These are phyloP conservation scores for Antheraea pernyi DNA, from an alignment of 1,140 invertebrate species.

Conservation along the genomic window DNA sequence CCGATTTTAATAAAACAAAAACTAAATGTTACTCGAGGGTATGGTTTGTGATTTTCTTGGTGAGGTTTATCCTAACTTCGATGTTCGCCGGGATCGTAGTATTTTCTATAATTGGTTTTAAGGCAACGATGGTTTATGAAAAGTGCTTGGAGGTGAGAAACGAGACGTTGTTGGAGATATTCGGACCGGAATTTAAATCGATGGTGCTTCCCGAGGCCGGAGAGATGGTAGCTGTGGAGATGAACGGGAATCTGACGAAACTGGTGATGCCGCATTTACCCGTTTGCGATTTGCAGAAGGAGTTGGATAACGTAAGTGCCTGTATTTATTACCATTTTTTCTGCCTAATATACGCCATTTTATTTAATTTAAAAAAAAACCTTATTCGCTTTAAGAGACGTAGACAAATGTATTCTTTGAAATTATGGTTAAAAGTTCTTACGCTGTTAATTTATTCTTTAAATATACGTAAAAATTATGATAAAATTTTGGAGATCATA, in stretches of 20 bases:
- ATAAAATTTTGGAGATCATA: too few species aligned
- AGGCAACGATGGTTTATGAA: slow-evolving; percentile 91
- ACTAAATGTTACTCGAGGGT: too few species aligned
- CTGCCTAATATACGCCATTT: too few species aligned
- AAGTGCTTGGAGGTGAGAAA: slow-evolving; percentile 85
- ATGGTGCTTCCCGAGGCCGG: slow-evolving; percentile 78
- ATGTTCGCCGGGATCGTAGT: slow-evolving; percentile 99
- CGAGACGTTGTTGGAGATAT: slow-evolving; percentile 79
- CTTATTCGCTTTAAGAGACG: too few species aligned
- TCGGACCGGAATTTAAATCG: slow-evolving; percentile 75
- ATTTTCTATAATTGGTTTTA: slow-evolving; percentile 98
- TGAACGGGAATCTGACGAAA: slow-evolving; percentile 80
- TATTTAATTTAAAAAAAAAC: too few species aligned
- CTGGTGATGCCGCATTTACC: slow-evolving; percentile 84
- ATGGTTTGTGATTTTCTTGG: too few species aligned
- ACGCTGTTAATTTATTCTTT: too few species aligned
- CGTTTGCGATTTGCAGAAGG: slow-evolving; percentile 90
- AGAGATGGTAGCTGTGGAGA: slow-evolving; percentile 77
- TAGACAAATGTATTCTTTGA: too few species aligned
- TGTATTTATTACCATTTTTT: too few species aligned
- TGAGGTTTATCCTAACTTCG: slow-evolving; percentile 96
- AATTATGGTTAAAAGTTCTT: too few species aligned
- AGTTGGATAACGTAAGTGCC: slow-evolving; percentile 91
- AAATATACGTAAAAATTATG: too few species aligned
- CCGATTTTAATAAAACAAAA: too few species aligned